Base-by-base conservation (phyloP, 2,797 vertebrate species). In the Atherinosoma microstoma region DNA sequence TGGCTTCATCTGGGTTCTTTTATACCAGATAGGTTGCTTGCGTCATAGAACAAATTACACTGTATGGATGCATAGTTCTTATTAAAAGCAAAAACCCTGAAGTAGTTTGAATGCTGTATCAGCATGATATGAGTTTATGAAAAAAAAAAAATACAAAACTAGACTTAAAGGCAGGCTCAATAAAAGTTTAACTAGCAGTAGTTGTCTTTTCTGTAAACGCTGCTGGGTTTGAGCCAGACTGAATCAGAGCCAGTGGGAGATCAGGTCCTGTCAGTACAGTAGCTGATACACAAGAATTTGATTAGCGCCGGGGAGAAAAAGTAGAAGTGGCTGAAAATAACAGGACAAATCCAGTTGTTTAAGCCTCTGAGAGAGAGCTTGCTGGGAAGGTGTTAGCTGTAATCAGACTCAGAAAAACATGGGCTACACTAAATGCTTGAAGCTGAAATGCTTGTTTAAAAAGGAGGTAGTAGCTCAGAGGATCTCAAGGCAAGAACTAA, bases 211-310 rank as follows among this genome's bases (percentile, higher is more conserved):
- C 64, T 58, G 65, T 73, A 83, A 87, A 86, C 75, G 73, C 61
- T 65, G 76, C 73, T 88, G 82, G 71, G 75, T 67, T 68, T 15
- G 27, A 87, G 83, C 80, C 75, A 79, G 83, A 78, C 75, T 72
- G 64, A 90, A 60, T 76, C 74, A 66, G 61, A 77, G 76, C 78
- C 68, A 38, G 70, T 30, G 65, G 79, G 75, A 80, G 67, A 70
- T 64, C 64, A 69, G 75, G 53, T 75, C 58, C 69, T 22, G 22
- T n/a, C 61, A 64, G 67, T 61, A 70, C 70, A 75, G 63, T 38
- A 56, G 58, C 49, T 36, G 29, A 73, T 67, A 58, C 67, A 74
- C 75, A 74, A 70, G n/a, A 58, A 65, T 66, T 61, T 75, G 75
- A 73, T 76, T 34, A 47, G 51, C 6, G 1, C 29, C 27, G 32